Evolutionary conservation across 2,113 vertebrate genomes (phyloP), one percentile per base, ranked within the genome.

Genomic region (Ceyx melanurus): DNA sequence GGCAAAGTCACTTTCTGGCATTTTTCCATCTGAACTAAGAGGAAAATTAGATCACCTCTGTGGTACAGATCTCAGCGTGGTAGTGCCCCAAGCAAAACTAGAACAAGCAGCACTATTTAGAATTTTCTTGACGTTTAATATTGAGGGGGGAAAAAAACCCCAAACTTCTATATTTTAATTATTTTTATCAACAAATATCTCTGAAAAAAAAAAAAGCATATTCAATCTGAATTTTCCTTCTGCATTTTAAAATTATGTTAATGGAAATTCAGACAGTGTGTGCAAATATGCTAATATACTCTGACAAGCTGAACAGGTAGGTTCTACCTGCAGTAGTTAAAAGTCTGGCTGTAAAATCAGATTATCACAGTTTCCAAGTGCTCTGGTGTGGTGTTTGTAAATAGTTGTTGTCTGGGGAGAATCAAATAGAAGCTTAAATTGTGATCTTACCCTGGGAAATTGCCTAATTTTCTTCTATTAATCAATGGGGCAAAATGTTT

Each of bases 1-100:
- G 83, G 75, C 75, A 88, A 90, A 92, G 46, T 82, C 10, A 66
- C 9, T 85, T 90, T 46, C 56, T 92, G 92, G 79, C 45, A 73
- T 61, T 88, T 85, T 85, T 81, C 79, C 79, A 60, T 53, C 46
- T 37, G 31, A 88, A 82, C 35, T 84, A 65, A 4, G 37, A 82
- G 18, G 67, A 65, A 77, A 84, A 90, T 90, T 65, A 70, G 51
- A 85, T 50, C 54, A 81, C 14, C 28, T 50, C 29, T 25, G 40
- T 78, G 79, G 21, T 51, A 45, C 25, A 57, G 61, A 84, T 56
- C 65, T 70, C 56, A 87, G 86, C 71, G 73, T 28, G 54, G 8
- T 60, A 81, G 15, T 37, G 35, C 28, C 50, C 31, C 68, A 60
- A 77, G 65, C 74, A 45, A n/a, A 42, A 73, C 11, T 23, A 54